Evolutionary conservation across 2,797 vertebrate species (phyloP).

Genomic region (Manis javanica): DNA sequence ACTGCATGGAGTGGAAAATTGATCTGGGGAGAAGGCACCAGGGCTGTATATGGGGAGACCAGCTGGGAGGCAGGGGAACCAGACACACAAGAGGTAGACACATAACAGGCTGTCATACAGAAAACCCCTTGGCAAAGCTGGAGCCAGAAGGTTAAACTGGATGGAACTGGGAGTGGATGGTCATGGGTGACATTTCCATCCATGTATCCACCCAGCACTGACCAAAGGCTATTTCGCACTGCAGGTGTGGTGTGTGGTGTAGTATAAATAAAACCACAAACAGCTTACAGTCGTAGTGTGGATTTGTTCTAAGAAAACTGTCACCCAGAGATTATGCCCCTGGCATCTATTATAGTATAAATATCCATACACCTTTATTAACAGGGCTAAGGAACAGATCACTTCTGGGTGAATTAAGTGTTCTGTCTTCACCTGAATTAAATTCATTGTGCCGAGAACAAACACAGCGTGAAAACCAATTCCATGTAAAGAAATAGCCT

Average conservation of each 20-base stretch:
- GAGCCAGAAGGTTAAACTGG: not conserved
- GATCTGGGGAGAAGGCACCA: rapidly evolving
- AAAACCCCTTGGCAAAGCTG: not conserved
- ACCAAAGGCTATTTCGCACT: not conserved
- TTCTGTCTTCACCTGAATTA: not conserved
- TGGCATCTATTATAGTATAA: rapidly evolving
- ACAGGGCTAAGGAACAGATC: not conserved
- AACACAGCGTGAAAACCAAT: no score
- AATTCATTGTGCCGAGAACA: no score
- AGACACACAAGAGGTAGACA: not conserved
- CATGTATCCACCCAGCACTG: not conserved
- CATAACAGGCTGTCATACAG: not conserved
- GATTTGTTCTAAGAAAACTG: not conserved
- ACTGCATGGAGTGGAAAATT: not conserved
- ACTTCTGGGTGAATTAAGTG: not conserved
- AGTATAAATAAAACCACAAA: rapidly evolving
- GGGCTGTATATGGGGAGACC: not conserved
- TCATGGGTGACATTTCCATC: not conserved
- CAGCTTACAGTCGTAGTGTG: not conserved
- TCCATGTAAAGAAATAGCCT: no score
- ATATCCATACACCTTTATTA: rapidly evolving
- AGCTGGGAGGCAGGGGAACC: not conserved
- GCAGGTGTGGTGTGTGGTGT: rapidly evolving
- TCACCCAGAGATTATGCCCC: rapidly evolving
- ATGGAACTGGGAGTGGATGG: rapidly evolving